Conservation (phyloP, 1,140 invertebrate genomes). For the Drosophila truncata region DNA sequence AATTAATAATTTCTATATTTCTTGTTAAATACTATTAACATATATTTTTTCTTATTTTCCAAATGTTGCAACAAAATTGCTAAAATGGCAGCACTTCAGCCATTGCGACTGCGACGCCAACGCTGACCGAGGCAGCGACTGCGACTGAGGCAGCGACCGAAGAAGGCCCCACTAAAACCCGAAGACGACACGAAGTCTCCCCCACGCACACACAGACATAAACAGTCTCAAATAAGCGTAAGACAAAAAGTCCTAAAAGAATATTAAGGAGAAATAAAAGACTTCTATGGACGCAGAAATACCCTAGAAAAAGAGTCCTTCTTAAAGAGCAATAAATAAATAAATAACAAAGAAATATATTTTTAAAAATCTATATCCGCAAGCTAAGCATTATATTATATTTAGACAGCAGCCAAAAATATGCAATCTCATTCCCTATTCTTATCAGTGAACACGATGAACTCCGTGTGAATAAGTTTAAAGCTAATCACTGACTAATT, state of each 20-base stretch:
- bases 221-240: conserved; percentile 5
- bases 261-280: background rate
- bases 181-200: conserved; percentile 66
- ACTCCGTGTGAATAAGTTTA: background rate
- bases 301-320: background rate
- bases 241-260: conserved; percentile 18
- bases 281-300: background rate
- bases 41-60: background rate
- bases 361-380: background rate
- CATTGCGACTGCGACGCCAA: conserved; percentile 25
- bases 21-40: background rate
- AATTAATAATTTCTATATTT: background rate
- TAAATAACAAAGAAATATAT: background rate
- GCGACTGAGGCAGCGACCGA: conserved; percentile 29
- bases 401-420: background rate
- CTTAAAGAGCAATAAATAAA: no score
- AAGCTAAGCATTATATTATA: no score
- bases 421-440: background rate
- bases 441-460: background rate
- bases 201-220: conserved; percentile 28
- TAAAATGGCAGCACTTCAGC: background rate
- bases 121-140: conserved; percentile 24
- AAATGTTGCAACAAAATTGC: background rate
- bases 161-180: conserved; percentile 61
- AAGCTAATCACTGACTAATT: background rate